A percentile compares a stretch with the other conserved stretches of the same genome.
These are phyloP conservation scores for Diacarnus erythraeanus DNA, from an alignment of 37 sponge, comb jelly and placozoan genomes.

Conservation along the genomic window DNA sequence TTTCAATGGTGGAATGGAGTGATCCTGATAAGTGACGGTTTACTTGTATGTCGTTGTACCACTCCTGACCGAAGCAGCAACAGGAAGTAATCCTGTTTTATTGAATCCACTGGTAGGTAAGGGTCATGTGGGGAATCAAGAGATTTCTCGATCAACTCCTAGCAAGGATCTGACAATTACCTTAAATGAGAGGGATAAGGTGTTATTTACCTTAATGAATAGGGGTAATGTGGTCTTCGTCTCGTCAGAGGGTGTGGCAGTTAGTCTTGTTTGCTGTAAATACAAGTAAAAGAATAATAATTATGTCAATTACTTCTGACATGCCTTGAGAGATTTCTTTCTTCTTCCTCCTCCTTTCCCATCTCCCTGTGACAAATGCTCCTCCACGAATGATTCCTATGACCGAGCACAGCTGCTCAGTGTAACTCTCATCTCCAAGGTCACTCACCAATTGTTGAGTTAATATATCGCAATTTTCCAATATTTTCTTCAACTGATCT, in stretches of 20 bases:
- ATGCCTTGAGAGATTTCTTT: no score
- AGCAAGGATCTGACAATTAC: neutral
- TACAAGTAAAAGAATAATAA: no score
- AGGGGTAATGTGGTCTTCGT: no score
- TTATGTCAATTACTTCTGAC: no score
- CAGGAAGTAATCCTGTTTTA: slow-evolving; percentile 11
- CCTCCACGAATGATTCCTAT: neutral
- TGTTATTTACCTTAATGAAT: neutral
- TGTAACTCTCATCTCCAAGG: neutral
- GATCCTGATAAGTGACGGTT: slow-evolving; percentile 24
- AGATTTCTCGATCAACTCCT: slow-evolving; percentile 20
- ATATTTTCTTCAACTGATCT: no score
- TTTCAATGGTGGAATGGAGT: slow-evolving; percentile 42
- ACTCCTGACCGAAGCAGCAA: slow-evolving; percentile 27
- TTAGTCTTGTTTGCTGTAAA: no score
- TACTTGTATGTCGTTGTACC: slow-evolving; percentile 29
- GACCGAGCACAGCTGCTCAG: neutral
- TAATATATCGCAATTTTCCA: neutral
- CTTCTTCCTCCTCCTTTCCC: neutral
- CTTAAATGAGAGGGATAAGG: no score
- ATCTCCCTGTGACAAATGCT: neutral
- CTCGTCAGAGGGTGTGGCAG: no score
- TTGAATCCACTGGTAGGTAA: neutral
- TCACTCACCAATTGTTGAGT: neutral
- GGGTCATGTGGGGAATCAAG: slow-evolving; percentile 30